Percentiles rank a stretch among this genome's conserved stretches.
phyloP scores from a whole-genome alignment of 2,888 invertebrate species.

The Pheosia gnoma region DNA sequence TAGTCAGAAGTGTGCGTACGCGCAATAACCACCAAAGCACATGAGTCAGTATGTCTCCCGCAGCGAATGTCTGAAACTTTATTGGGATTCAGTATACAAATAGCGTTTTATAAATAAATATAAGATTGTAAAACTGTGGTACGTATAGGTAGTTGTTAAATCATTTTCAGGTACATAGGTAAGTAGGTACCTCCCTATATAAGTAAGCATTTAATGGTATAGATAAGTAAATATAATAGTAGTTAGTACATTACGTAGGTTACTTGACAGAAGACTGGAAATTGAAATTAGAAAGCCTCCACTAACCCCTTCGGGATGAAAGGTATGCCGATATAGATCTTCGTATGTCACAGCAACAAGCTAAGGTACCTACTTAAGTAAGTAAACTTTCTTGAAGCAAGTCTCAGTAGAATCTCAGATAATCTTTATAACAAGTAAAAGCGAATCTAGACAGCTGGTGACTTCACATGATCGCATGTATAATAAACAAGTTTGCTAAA shows the following conservation, averaged over 20 bases:
- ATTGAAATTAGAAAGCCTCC: too few species aligned
- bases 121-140: too few species aligned
- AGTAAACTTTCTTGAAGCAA: neutral
- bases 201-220: too few species aligned
- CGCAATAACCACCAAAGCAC: slow-evolving; percentile 15
- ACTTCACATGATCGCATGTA: slow-evolving; percentile 14
- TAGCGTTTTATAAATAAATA: neutral
- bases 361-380: neutral
- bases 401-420: neutral
- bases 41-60: slow-evolving; percentile 46
- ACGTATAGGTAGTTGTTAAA: too few species aligned
- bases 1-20: neutral
- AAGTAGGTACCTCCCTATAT: too few species aligned
- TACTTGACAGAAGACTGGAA: too few species aligned
- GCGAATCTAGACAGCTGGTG: slow-evolving; percentile 10
- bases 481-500: slow-evolving; percentile 35
- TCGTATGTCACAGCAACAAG: neutral
- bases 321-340: too few species aligned
- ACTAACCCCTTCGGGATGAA: too few species aligned
- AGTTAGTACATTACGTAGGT: too few species aligned
- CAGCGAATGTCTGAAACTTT: slow-evolving; percentile 26
- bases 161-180: too few species aligned
- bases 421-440: slow-evolving; percentile 5
- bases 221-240: too few species aligned
- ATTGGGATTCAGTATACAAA: slow-evolving; percentile 13